Base-by-base conservation (phyloP, 2,888 invertebrate species). In the Lordiphosa fenestrarum region DNA sequence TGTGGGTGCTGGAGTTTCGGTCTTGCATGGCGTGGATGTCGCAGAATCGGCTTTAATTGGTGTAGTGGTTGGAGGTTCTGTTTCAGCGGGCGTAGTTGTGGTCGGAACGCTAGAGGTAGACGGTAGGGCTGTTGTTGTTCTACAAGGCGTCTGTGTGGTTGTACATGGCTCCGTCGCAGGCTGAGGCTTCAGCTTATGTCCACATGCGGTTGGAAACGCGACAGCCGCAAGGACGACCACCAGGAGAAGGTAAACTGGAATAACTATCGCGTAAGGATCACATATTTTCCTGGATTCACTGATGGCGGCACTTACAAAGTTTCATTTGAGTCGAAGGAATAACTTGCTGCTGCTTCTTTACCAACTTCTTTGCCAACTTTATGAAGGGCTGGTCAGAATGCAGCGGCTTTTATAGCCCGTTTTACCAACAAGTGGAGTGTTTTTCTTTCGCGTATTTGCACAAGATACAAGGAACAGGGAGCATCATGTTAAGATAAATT, bases 311-410 rank as follows among this genome's bases (percentile, higher is more conserved):
- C 78, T 80, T 80, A 80, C 83, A 48, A 37, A 39, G 47, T 64
- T 71, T 63, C 78, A 82, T 78, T 42, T 40, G 48, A 51, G 15
- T 62, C 36, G 47, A 75, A 63, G 66, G 73, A 57, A 64, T 73
- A 71, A 65, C 64, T 73, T 71, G 64, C 75, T 56, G 44, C 48
- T 13, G 30, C 63, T 52, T 54, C 69, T 71, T 80, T 65, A 63
- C 54, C 57, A 39, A 64, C 54, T 55, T 38, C 67, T 66, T 15
- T 15, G 15, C 15, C 15, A 15, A 15, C 15, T 15, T 15, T 1
- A 15, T 15, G 15, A 15, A 15, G 15, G 13, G 13, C 13, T 59
- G 21, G 21, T 51, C 25, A 40, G 13, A 4, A 10, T 44, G 41
- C 47, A 13, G 42, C 23, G 15, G 3, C 65, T 77, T 81, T 81